Conservation (phyloP, 2,888 invertebrate species). For the Ennomos fuscantarius region DNA sequence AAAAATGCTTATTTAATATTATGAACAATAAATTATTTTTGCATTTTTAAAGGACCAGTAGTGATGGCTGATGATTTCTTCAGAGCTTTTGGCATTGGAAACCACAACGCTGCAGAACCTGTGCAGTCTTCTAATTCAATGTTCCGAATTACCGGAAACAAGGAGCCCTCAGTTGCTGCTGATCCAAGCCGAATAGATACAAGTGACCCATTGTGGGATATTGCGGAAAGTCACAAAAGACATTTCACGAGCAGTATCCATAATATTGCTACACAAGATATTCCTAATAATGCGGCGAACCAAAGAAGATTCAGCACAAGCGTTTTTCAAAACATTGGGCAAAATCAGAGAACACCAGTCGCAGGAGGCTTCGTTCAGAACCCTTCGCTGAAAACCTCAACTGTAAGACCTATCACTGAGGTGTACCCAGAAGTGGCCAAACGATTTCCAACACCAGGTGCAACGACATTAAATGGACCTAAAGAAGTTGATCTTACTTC, state of each 20-base stretch:
- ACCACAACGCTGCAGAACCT: neutral
- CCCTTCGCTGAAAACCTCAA: constrained; percentile 3
- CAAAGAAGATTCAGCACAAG: no score
- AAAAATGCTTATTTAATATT: no score
- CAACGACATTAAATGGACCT: constrained; percentile 41
- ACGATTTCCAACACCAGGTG: constrained; percentile 36
- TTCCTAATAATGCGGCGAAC: no score
- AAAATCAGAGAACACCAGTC: constrained; percentile 1
- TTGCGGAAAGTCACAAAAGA: no score
- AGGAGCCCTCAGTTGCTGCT: neutral
- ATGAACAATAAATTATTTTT: neutral
- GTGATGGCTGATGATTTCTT: constrained; percentile 11
- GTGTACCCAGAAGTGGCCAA: constrained; percentile 34
- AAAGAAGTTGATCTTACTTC: constrained; percentile 26
- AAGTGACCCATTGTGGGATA: constrained; percentile 1
- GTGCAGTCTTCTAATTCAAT: constrained; percentile 9
- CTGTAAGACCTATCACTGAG: neutral
- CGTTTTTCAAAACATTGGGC: no score
- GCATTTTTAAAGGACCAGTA: constrained; percentile 18
- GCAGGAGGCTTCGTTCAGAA: constrained; percentile 3
- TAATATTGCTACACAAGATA: no score
- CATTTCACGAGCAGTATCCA: no score
- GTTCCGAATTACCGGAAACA: constrained; percentile 7
- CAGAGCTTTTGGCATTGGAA: constrained; percentile 6
- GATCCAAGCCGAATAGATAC: neutral